Conservation (phyloP, 2,888 invertebrate species). For the Sinodicranocentrus sp. region DNA sequence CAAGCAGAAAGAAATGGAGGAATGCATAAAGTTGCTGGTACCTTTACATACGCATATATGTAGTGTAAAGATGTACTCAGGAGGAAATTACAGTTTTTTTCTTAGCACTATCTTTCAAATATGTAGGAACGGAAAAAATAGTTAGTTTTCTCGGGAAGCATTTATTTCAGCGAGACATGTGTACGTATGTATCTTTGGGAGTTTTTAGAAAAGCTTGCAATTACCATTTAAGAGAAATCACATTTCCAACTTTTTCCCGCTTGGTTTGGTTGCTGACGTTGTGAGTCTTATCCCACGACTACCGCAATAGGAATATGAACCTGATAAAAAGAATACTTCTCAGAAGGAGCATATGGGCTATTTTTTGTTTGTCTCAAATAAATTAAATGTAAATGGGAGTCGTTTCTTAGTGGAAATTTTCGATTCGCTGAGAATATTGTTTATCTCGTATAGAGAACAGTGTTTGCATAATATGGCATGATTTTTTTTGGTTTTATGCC, state of each 20-base stretch:
- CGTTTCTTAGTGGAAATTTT: background rate
- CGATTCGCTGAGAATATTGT: background rate
- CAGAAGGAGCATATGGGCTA: background rate
- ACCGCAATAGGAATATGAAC: background rate
- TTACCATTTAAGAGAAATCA: conserved; percentile 25
- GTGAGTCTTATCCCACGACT: background rate
- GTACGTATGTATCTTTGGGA: background rate
- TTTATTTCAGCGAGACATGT: background rate
- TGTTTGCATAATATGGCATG: background rate
- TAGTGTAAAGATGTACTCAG: background rate
- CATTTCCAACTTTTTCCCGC: background rate
- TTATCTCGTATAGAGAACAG: background rate
- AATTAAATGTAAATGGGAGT: conserved; percentile 4
- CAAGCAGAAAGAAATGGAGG: conserved; percentile 5
- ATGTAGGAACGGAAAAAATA: conserved; percentile 15
- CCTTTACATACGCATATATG: background rate
- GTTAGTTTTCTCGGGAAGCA: conserved; percentile 10
- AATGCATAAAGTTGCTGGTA: background rate
- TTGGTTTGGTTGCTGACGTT: conserved; percentile 32
- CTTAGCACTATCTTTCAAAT: background rate
- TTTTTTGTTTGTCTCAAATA: background rate
- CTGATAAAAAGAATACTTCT: background rate
- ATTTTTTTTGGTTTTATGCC: background rate
- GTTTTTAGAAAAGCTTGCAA: conserved; percentile 1
- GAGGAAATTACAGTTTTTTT: conserved; percentile 1